phyloP scores from a whole-genome alignment of 2,113 vertebrate genomes.

The Mus pahari region DNA sequence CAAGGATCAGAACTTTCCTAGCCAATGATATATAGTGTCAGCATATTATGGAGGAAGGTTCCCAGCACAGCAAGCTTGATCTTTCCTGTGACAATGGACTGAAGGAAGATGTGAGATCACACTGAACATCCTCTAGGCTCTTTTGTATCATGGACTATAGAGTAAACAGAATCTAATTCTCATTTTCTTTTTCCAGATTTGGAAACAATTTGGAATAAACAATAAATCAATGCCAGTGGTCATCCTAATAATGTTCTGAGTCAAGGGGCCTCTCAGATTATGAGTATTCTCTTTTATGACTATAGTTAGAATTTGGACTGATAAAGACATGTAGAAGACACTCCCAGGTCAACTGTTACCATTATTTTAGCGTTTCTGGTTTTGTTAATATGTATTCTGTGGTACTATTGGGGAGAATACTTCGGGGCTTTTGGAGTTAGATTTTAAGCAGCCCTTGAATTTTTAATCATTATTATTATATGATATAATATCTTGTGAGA shows the following conservation, averaged over 20 bases:
- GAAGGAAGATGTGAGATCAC: not conserved
- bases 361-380: not conserved
- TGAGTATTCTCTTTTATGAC: not conserved
- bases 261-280: not conserved
- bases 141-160: slow-evolving; percentile 32
- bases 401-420: not conserved
- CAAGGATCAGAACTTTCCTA: not conserved
- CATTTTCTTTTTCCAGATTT: slow-evolving; percentile 22
- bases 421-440: not conserved
- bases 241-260: slow-evolving; percentile 25
- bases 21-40: not conserved
- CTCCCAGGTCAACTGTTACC: not conserved
- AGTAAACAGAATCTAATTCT: slow-evolving; percentile 62
- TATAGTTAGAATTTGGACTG: not conserved
- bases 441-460: not conserved
- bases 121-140: not conserved
- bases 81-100: not conserved
- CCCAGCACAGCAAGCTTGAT: not conserved
- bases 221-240: slow-evolving; percentile 33
- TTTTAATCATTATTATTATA: slow-evolving; percentile 7
- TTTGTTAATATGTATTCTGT: not conserved
- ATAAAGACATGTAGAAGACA: not conserved
- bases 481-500: not conserved
- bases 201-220: not conserved
- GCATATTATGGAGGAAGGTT: not conserved